Percentiles rank a stretch among this genome's conserved stretches.
Evolutionary conservation across 2,113 vertebrate genomes (phyloP).

Genomic region (Paralichthys olivaceus): DNA sequence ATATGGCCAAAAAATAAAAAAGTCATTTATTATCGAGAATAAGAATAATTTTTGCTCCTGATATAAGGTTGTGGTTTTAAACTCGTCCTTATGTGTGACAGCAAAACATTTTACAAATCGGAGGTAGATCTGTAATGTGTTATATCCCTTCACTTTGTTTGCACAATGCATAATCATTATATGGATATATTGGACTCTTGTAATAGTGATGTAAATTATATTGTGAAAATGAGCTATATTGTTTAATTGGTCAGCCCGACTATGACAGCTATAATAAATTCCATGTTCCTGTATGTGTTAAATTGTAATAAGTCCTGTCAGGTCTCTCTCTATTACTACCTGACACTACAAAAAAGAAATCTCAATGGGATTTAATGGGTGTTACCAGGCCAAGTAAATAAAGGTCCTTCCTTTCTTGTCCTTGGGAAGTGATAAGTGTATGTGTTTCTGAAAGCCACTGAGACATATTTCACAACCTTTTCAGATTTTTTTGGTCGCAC

Average conservation of each 20-base stretch:
- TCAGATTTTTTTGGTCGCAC: constrained; percentile 47
- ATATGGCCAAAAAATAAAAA: no score
- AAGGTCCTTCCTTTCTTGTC: constrained; percentile 6
- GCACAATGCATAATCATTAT: no score
- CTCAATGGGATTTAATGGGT: neutral
- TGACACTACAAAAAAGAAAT: neutral
- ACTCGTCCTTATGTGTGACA: no score
- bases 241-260: no score
- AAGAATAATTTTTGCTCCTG: no score
- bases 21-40: no score
- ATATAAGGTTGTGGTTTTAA: no score
- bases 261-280: no score
- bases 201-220: neutral
- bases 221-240: neutral
- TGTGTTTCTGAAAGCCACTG: constrained; percentile 34
- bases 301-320: neutral
- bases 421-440: constrained; percentile 29
- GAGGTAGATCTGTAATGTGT: no score
- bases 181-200: no score
- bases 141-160: neutral
- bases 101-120: no score
- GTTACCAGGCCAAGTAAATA: constrained; percentile 11
- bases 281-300: neutral
- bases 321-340: neutral
- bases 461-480: constrained; percentile 57